Evolutionary conservation across 2,888 invertebrate species (phyloP).

Genomic region (Laothoe populi): DNA sequence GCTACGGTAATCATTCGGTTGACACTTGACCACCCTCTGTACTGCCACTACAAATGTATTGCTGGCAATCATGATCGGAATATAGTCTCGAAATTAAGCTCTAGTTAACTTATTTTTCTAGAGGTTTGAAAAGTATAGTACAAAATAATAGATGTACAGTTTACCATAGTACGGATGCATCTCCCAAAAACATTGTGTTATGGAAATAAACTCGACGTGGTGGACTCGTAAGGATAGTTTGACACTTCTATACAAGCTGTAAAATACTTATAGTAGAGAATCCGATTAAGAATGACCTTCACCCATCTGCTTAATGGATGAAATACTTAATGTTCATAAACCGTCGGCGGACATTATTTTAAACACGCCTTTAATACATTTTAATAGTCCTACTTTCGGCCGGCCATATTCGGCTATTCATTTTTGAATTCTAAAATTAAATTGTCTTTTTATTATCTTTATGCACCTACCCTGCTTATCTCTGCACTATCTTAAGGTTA

Average conservation of each 20-base stretch:
- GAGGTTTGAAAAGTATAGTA: not conserved
- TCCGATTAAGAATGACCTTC: too few species aligned
- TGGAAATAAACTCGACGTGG: not conserved
- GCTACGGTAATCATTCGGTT: not conserved
- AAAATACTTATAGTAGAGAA: slow-evolving; percentile 5
- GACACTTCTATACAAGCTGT: slow-evolving; percentile 14
- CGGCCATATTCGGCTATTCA: too few species aligned
- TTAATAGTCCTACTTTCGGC: too few species aligned
- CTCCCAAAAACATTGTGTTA: slow-evolving; percentile 8
- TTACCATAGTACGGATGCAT: not conserved
- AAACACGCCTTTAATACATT: too few species aligned
- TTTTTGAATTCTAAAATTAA: too few species aligned
- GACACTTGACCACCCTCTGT: not conserved
- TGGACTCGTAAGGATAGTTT: not conserved
- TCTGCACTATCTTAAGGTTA: too few species aligned
- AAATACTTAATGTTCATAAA: too few species aligned
- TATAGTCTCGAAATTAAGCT: not conserved
- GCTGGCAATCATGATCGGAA: slow-evolving; percentile 7
- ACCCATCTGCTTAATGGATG: too few species aligned
- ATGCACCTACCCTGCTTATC: too few species aligned
- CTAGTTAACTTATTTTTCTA: not conserved
- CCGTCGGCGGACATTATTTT: too few species aligned
- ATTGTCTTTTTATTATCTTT: too few species aligned
- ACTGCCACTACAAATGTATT: slow-evolving; percentile 5
- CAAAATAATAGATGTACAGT: not conserved